A percentile compares a stretch with the other conserved stretches of the same genome.
Evolutionary conservation across 37 sponge, comb jelly and placozoan species (phyloP).

Genomic region (Chondrosia reniformis): DNA sequence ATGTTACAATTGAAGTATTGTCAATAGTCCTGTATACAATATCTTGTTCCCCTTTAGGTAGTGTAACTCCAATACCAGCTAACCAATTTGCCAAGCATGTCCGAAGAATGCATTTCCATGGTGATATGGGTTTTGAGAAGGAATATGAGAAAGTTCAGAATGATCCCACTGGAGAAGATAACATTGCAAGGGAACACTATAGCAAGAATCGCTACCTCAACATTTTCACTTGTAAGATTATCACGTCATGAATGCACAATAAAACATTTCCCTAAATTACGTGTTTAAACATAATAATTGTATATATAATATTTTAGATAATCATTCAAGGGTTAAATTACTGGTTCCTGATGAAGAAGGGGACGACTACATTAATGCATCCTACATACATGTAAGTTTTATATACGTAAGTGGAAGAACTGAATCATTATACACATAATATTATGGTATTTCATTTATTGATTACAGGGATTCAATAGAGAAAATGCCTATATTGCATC

Average conservation of each 20-base stretch:
- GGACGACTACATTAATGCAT: background rate
- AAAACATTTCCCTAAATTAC: no score
- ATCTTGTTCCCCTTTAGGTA: no score
- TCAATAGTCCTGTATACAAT: no score
- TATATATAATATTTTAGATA: background rate
- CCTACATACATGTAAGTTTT: conserved; percentile 4
- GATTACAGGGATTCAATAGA: background rate
- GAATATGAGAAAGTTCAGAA: background rate
- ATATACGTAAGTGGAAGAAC: no score
- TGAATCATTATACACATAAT: background rate
- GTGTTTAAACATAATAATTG: no score
- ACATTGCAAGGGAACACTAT: background rate
- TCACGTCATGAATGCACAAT: no score
- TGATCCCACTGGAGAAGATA: background rate
- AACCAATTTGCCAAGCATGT: no score
- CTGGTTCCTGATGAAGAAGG: background rate
- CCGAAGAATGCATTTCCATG: no score
- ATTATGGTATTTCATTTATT: background rate
- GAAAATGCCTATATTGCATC: conserved; percentile 8
- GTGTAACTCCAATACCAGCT: no score
- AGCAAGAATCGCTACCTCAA: conserved; percentile 3
- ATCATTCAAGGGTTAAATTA: background rate
- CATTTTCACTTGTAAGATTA: background rate
- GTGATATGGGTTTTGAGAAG: no score
- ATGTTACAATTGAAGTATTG: no score